Evolutionary conservation across 1,140 invertebrate genomes (phyloP).

Genomic region (Babylonia areolata): DNA sequence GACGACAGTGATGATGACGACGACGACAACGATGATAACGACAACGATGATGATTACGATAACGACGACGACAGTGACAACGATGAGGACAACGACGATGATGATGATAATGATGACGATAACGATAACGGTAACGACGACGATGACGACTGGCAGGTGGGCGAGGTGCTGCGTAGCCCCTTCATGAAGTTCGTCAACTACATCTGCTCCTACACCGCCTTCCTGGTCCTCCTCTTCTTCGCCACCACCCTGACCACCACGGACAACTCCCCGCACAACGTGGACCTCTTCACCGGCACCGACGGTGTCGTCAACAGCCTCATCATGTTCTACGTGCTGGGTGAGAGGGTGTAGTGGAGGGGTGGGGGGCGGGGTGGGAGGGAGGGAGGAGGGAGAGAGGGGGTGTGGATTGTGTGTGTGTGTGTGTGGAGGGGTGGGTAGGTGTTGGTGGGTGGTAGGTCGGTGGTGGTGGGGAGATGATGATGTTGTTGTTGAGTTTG

Average conservation of each 20-base stretch:
- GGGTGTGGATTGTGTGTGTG: too few species aligned
- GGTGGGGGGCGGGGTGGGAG: too few species aligned
- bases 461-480: too few species aligned
- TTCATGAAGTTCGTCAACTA: conserved; percentile 97
- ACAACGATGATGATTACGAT: background rate
- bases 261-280: conserved; percentile 38
- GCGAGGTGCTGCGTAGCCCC: conserved; percentile 90
- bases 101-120: too few species aligned
- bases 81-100: background rate
- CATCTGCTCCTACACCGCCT: conserved; percentile 91
- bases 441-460: too few species aligned
- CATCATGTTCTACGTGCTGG: conserved; percentile 89
- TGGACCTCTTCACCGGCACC: conserved; percentile 87
- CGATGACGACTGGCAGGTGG: conserved; percentile 77
- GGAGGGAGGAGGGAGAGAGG: too few species aligned
- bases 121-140: background rate
- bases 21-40: background rate
- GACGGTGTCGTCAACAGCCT: conserved; percentile 87
- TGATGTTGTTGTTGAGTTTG: too few species aligned
- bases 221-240: conserved; percentile 80
- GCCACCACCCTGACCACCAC: conserved; percentile 46
- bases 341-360: conserved; percentile 78
- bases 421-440: too few species aligned
- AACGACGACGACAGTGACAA: background rate
- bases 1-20: background rate